Conservation (phyloP, 2,113 vertebrate species). For the Heterotilapia buettikoferi region DNA sequence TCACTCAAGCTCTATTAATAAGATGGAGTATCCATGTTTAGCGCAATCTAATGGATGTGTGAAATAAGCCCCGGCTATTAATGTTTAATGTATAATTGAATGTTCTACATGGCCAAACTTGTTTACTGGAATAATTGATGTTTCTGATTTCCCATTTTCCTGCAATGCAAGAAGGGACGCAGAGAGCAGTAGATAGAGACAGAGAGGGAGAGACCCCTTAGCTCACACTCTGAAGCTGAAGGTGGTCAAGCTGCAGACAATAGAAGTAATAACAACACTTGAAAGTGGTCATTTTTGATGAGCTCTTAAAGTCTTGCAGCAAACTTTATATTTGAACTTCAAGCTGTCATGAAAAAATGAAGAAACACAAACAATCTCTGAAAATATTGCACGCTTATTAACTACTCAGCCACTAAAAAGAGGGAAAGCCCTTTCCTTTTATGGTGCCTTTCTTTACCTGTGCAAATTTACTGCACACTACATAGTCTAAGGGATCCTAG, state of each 20-base stretch:
- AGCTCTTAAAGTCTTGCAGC: background rate
- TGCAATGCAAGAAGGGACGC: background rate
- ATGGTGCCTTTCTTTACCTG: background rate
- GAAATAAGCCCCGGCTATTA: slow-evolving; percentile 69
- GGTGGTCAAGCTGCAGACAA: slow-evolving; percentile 8
- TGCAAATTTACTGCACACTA: background rate
- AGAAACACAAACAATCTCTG: background rate
- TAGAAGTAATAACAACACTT: slow-evolving; percentile 10
- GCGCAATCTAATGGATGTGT: slow-evolving; percentile 61
- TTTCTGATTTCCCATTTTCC: slow-evolving; percentile 48
- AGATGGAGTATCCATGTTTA: slow-evolving; percentile 64
- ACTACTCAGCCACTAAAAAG: background rate
- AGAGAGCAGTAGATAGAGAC: background rate
- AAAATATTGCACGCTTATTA: background rate
- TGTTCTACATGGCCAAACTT: slow-evolving; percentile 71
- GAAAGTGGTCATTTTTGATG: background rate
- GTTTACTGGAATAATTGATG: slow-evolving; percentile 66
- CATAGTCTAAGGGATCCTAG: background rate
- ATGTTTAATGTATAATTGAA: slow-evolving; percentile 76
- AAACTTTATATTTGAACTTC: background rate
- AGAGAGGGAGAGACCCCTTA: background rate
- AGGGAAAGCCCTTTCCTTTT: background rate
- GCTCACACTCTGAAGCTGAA: background rate
- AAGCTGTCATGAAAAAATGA: background rate
- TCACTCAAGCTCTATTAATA: slow-evolving; percentile 64